Evolutionary conservation across 2,113 vertebrate genomes (phyloP).

Genomic region (Mormoops blainvillei): DNA sequence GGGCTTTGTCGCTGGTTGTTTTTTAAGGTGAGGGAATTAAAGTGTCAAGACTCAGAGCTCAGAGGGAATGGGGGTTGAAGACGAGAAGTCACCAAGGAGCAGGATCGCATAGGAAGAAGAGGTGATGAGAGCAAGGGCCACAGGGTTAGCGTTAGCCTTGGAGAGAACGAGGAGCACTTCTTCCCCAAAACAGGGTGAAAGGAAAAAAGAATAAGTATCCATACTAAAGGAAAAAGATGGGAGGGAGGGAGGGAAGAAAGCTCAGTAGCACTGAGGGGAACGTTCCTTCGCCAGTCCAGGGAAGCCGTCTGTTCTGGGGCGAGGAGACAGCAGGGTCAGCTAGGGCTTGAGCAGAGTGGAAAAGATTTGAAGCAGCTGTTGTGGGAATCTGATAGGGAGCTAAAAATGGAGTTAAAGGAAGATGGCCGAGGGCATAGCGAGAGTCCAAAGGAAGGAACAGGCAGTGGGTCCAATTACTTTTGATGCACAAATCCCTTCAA

Average conservation of each 20-base stretch:
- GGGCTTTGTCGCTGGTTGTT: background rate
- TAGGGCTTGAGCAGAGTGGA: constrained; percentile 26
- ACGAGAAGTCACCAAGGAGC: fast-evolving
- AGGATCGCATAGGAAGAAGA: fast-evolving
- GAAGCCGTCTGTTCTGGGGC: background rate
- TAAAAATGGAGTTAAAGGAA: constrained; percentile 51
- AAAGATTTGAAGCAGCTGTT: constrained; percentile 54
- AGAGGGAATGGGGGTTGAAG: background rate
- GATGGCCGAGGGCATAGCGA: background rate
- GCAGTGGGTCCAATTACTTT: background rate
- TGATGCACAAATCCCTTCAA: background rate
- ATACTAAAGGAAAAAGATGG: background rate
- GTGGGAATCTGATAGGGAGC: constrained; percentile 64
- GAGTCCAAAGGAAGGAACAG: background rate
- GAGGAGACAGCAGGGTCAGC: constrained; percentile 34
- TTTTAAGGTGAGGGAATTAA: background rate
- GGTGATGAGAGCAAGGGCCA: fast-evolving
- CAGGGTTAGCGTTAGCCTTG: background rate
- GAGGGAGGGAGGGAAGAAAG: too few relatives aligned
- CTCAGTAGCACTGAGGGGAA: fast-evolving
- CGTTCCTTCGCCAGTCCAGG: background rate
- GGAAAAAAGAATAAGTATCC: background rate
- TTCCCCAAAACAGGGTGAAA: background rate
- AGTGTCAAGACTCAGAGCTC: background rate
- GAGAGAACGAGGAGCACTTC: background rate